phyloP scores from a whole-genome alignment of 2,113 vertebrate genomes.

The Leptocoma aspasia region DNA sequence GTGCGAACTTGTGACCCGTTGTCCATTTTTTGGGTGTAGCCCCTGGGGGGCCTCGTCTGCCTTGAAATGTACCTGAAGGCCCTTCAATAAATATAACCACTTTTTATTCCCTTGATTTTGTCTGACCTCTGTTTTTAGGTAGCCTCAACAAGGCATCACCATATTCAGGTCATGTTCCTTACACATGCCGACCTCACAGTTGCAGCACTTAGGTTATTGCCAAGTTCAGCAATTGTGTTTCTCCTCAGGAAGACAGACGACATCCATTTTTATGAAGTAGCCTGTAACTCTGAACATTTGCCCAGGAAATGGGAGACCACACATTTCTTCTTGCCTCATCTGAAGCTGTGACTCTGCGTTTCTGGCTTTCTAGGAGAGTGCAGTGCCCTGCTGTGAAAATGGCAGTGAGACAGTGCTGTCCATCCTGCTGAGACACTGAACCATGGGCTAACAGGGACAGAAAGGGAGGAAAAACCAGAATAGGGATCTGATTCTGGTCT shows the following conservation, averaged over 20 bases:
- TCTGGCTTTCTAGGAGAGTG: not conserved
- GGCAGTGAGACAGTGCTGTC: not conserved
- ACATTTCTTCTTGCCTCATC: not conserved
- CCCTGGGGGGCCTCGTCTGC: not conserved
- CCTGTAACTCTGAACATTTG: not conserved
- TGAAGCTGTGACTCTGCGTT: not conserved
- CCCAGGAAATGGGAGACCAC: not conserved
- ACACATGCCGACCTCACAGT: not conserved
- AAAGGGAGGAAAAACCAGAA: not conserved
- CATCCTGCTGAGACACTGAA: not conserved
- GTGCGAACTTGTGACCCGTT: not conserved
- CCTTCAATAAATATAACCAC: not conserved
- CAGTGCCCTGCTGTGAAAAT: not conserved
- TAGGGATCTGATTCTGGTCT: not conserved
- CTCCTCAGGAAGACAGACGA: not conserved
- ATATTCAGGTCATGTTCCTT: not conserved
- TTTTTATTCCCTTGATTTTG: not conserved
- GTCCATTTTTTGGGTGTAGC: not conserved
- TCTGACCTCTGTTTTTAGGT: not conserved
- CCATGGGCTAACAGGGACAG: not conserved
- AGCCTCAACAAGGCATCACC: not conserved
- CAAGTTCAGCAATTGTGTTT: not conserved
- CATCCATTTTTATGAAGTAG: not conserved
- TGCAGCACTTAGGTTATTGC: not conserved
- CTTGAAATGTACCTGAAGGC: not conserved